Evolutionary conservation across 2,888 invertebrate species (phyloP).

Genomic region (Steinernema hermaphroditum): DNA sequence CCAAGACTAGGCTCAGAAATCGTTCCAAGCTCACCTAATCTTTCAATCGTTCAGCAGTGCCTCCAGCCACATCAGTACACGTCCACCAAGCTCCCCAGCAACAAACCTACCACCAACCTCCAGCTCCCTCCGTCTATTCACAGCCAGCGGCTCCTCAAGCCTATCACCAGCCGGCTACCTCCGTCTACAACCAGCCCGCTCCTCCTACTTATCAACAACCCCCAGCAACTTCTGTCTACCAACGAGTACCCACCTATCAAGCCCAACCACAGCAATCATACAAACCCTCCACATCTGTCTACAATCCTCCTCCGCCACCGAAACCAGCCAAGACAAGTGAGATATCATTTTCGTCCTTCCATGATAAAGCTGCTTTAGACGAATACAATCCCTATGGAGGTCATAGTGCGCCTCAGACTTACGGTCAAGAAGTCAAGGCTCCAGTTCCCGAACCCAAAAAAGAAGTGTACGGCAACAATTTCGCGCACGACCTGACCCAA

Average conservation of each 20-base stretch:
- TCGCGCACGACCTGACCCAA: conserved; percentile 3
- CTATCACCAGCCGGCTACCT: neutral
- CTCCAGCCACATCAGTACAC: neutral
- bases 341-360: neutral
- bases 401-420: neutral
- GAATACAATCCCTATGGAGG: conserved; percentile 4
- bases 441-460: neutral
- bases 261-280: neutral
- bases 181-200: neutral
- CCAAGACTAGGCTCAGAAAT: too few species aligned
- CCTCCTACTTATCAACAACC: neutral
- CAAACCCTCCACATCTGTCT: neutral
- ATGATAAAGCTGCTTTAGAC: too few species aligned
- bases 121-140: neutral
- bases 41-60: neutral
- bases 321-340: neutral
- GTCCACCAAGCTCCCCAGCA: neutral
- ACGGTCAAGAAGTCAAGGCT: neutral
- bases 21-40: too few species aligned
- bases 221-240: neutral
- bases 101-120: neutral
- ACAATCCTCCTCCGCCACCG: neutral
- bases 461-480: neutral
- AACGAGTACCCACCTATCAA: neutral
- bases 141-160: neutral